Conservation (phyloP, 2,888 invertebrate genomes). For the Mimumesa dahlbomi region DNA sequence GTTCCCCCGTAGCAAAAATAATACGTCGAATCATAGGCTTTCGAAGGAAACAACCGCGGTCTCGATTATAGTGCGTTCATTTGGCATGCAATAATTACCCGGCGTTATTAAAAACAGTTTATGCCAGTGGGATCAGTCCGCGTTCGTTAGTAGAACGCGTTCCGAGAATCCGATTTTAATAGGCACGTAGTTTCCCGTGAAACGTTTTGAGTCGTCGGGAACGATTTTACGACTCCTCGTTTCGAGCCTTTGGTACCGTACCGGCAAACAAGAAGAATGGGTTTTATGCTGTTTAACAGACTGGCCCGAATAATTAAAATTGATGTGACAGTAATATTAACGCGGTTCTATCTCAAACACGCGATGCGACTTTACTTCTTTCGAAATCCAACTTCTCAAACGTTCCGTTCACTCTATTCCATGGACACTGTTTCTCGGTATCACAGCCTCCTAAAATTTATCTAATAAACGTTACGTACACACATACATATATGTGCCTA, state of each 20-base stretch:
- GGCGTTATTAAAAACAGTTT: conserved; percentile 62
- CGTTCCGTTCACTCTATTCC: no score
- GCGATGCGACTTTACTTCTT: conserved; percentile 1
- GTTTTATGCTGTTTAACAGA: conserved; percentile 44
- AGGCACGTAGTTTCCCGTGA: conserved; percentile 61
- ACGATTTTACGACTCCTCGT: conserved; percentile 64
- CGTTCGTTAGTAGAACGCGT: conserved; percentile 63
- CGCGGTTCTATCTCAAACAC: conserved; percentile 13
- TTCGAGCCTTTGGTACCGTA: conserved; percentile 52
- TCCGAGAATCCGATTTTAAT: conserved; percentile 63
- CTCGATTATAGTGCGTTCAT: conserved; percentile 19
- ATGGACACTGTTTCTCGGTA: no score
- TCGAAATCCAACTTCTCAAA: background rate
- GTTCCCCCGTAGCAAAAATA: no score
- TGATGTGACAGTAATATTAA: conserved; percentile 51
- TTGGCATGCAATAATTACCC: conserved; percentile 54
- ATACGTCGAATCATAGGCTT: no score
- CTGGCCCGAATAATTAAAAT: conserved; percentile 61
- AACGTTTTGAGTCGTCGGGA: conserved; percentile 48
- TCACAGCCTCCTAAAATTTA: no score
- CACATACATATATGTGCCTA: no score
- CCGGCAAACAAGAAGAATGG: conserved; percentile 53
- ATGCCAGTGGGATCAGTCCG: conserved; percentile 55
- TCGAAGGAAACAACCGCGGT: conserved; percentile 30
- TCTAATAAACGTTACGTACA: no score